Percentiles rank a stretch among this genome's conserved stretches.
phyloP scores from a whole-genome alignment of 1,140 invertebrate genomes.

The Drosophila orosa region DNA sequence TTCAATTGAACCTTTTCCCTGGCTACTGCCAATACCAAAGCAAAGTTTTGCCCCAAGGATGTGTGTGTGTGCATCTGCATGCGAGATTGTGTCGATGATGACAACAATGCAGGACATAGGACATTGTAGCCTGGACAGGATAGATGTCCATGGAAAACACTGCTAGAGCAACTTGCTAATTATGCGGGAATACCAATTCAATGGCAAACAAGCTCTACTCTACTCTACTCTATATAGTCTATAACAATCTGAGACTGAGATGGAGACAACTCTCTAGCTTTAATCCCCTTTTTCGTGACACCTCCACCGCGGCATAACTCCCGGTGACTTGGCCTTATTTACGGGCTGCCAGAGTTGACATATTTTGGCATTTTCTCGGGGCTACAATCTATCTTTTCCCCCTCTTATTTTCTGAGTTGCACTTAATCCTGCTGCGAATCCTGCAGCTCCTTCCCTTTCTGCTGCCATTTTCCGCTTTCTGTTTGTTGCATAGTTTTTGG shows the following conservation, averaged over 20 bases:
- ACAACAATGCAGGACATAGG: conserved; percentile 16
- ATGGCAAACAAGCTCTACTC: conserved; percentile 24
- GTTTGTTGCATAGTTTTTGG: conserved; percentile 48
- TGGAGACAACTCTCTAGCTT: background rate
- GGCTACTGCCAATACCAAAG: conserved; percentile 12
- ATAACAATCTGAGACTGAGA: no score
- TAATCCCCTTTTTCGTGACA: conserved; percentile 2
- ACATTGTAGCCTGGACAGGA: background rate
- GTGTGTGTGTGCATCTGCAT: conserved; percentile 3
- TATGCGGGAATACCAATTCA: conserved; percentile 45
- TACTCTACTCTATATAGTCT: background rate
- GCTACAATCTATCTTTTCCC: background rate
- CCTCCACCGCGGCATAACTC: background rate
- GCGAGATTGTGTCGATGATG: conserved; percentile 7
- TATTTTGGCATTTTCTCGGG: conserved; percentile 27
- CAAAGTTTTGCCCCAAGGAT: conserved; percentile 29
- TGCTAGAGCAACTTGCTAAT: conserved; percentile 56
- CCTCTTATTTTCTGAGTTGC: background rate
- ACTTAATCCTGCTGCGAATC: conserved; percentile 18
- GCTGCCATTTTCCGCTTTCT: background rate
- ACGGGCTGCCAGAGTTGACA: conserved; percentile 7
- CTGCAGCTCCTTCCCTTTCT: background rate
- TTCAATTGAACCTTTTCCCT: conserved; percentile 20
- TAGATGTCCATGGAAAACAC: background rate
- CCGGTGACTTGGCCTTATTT: conserved; percentile 5